A percentile compares a stretch with the other conserved stretches of the same genome.
phyloP scores from a whole-genome alignment of 2,888 invertebrate genomes.

The Caenorhabditis sp. region DNA sequence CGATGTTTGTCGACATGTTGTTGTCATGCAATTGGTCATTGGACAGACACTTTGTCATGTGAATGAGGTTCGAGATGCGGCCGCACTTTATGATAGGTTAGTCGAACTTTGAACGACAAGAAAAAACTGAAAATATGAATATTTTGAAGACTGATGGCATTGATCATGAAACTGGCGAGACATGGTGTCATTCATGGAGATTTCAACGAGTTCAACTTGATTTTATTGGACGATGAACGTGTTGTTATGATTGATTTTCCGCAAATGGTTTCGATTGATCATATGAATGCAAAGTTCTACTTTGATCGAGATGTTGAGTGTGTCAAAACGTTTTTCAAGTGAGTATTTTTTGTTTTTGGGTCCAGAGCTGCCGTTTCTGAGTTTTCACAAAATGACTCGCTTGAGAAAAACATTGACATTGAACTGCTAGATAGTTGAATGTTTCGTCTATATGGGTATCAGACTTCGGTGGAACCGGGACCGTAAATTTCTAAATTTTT shows the following conservation, averaged over 20 bases:
- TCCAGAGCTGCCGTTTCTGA: not conserved
- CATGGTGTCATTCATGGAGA: constrained; percentile 97
- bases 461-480: no score
- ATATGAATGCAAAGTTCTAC: constrained; percentile 87
- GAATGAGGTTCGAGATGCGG: constrained; percentile 53
- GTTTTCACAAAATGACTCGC: no score
- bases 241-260: constrained; percentile 94
- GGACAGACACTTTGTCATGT: constrained; percentile 72
- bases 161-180: constrained; percentile 88
- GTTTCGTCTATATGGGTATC: no score
- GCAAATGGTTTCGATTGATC: constrained; percentile 95
- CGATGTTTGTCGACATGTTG: constrained; percentile 90
- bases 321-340: constrained; percentile 77
- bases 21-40: constrained; percentile 91
- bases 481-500: no score
- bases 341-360: not conserved
- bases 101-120: not conserved
- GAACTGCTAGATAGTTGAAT: no score
- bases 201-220: constrained; percentile 98
- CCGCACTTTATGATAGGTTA: constrained; percentile 83
- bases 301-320: constrained; percentile 95
- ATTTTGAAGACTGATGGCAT: constrained; percentile 81
- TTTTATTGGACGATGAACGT: constrained; percentile 78
- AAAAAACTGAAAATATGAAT: not conserved
- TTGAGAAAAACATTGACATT: no score